phyloP scores from a whole-genome alignment of 2,113 vertebrate species.

The Calypte anna region DNA sequence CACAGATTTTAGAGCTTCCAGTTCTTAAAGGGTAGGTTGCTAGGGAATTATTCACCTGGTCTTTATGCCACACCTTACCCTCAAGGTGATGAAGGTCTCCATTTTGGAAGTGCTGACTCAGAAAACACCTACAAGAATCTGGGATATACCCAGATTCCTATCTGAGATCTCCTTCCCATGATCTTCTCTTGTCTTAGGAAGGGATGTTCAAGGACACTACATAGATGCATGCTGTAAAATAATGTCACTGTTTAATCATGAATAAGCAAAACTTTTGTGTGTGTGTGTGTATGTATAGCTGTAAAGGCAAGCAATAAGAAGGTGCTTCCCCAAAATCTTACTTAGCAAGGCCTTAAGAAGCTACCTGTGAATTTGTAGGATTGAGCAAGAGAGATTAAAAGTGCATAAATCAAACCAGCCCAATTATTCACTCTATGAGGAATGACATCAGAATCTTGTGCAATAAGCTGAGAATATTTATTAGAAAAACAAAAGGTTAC shows the following conservation, averaged over 20 bases:
- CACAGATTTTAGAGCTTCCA: neutral
- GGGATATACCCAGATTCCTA: neutral
- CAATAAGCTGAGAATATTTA: neutral
- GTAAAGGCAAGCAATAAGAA: neutral
- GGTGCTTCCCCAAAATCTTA: neutral
- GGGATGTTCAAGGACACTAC: neutral
- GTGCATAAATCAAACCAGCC: neutral
- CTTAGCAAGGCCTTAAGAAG: neutral
- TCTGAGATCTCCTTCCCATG: neutral
- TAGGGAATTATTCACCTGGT: neutral
- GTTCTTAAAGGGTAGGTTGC: neutral
- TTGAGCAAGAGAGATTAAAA: neutral
- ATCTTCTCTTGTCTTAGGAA: neutral
- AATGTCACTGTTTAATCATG: neutral
- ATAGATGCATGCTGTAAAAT: neutral
- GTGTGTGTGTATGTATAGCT: neutral
- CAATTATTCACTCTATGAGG: neutral
- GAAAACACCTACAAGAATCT: neutral
- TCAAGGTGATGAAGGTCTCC: neutral
- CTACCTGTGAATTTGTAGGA: neutral
- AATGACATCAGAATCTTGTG: neutral
- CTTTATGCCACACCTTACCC: neutral
- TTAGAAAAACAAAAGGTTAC: neutral
- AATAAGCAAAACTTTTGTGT: neutral
- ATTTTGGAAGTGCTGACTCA: neutral